Evolutionary conservation across 2,888 invertebrate species (phyloP).

Genomic region (Osedax frankpressi): DNA sequence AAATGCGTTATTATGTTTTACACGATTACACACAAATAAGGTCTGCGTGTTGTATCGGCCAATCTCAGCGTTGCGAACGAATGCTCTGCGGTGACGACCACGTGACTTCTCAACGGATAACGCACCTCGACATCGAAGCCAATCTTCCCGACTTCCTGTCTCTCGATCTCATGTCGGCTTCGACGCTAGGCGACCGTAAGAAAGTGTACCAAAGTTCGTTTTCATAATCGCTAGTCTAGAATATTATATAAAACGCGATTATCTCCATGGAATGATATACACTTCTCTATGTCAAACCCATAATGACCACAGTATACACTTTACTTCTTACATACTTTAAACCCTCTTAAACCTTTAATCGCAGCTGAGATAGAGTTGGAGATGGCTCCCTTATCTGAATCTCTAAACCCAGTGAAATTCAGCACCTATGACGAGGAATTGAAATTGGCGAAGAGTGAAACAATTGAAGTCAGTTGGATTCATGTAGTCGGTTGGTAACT

Average conservation of each 20-base stretch:
- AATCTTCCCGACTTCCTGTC: neutral
- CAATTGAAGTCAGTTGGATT: neutral
- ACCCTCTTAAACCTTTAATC: too few species aligned
- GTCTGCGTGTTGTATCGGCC: neutral
- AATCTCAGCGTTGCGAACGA: neutral
- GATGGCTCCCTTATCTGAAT: conserved; percentile 39
- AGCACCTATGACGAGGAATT: neutral
- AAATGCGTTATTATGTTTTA: too few species aligned
- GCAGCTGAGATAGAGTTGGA: conserved; percentile 45
- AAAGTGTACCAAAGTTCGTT: neutral
- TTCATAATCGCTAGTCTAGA: too few species aligned
- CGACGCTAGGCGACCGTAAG: neutral
- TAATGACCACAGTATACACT: too few species aligned
- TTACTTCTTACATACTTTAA: too few species aligned
- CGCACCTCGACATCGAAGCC: neutral
- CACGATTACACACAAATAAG: too few species aligned
- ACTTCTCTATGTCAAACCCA: too few species aligned
- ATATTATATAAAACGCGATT: too few species aligned
- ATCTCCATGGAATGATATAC: too few species aligned
- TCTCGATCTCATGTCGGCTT: neutral
- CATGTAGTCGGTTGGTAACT: neutral
- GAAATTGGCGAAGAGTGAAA: neutral
- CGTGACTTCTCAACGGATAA: neutral
- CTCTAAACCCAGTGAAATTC: conserved; percentile 31
- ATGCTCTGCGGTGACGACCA: neutral